Conservation (phyloP, 1,140 invertebrate species). For the Drosophila ficusphila region DNA sequence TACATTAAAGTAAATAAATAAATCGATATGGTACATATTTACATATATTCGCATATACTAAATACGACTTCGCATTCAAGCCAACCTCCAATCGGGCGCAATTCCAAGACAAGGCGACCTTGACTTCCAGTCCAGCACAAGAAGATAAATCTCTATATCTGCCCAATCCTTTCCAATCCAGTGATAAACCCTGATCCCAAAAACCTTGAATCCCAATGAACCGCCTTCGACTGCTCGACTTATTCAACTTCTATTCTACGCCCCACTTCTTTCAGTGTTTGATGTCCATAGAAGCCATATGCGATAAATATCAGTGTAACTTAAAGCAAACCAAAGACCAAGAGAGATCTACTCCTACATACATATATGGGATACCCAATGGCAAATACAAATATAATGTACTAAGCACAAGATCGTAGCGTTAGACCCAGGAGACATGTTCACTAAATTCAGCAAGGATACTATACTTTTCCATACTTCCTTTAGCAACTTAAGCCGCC, state of each 20-base stretch:
- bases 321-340: conserved; percentile 52
- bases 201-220: neutral
- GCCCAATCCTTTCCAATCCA: neutral
- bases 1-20: conserved; percentile 56
- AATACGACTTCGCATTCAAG: conserved; percentile 42
- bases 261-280: conserved; percentile 31
- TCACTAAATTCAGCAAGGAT: conserved; percentile 25
- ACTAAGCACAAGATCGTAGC: conserved; percentile 41
- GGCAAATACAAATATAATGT: conserved; percentile 17
- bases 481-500: conserved; percentile 16
- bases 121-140: conserved; percentile 43
- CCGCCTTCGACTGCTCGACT: conserved; percentile 25
- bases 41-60: conserved; percentile 52
- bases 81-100: conserved; percentile 31
- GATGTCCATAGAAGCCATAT: conserved; percentile 47
- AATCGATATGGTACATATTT: conserved; percentile 69
- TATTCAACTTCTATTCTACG: conserved; percentile 16
- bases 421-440: conserved; percentile 38
- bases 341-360: conserved; percentile 47
- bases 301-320: conserved; percentile 54
- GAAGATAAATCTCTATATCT: neutral
- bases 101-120: conserved; percentile 18
- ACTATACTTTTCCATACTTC: conserved; percentile 7
- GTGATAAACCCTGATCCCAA: conserved; percentile 4
- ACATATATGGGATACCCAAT: conserved; percentile 25